Conservation (phyloP, 2,888 invertebrate species). For the Diplazon laetatorius region DNA sequence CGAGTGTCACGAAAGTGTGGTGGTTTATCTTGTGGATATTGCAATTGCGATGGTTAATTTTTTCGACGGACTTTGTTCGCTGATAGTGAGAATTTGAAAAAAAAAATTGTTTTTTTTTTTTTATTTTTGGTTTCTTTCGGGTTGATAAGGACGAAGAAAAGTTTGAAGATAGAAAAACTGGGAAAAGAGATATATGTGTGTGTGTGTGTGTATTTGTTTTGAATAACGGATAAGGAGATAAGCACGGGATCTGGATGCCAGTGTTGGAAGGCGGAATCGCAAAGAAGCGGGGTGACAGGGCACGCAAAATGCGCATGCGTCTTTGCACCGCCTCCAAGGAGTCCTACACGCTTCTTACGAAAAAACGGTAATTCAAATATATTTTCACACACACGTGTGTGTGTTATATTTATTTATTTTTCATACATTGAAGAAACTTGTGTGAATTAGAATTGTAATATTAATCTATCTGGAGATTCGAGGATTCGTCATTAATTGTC, state of each 20-base stretch:
- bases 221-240: neutral
- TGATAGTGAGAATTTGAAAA: no score
- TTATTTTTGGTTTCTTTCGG: neutral
- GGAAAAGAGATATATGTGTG: no score
- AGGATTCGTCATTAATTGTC: no score
- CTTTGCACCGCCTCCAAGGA: slow-evolving; percentile 81
- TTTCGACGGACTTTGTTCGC: neutral
- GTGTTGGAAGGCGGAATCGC: slow-evolving; percentile 78
- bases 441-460: no score
- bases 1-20: slow-evolving; percentile 26
- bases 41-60: neutral
- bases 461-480: no score
- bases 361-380: slow-evolving; percentile 79
- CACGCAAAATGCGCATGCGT: slow-evolving; percentile 78
- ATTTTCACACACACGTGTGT: no score
- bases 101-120: no score
- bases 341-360: slow-evolving; percentile 80
- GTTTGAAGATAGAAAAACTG: no score
- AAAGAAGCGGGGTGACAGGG: slow-evolving; percentile 71
- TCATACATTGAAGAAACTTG: neutral
- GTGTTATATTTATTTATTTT: neutral
- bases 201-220: no score
- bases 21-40: neutral
- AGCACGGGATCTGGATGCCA: slow-evolving; percentile 76
- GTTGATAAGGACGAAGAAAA: neutral